Evolutionary conservation across 2,888 invertebrate species (phyloP).

Genomic region (Melolontha melolontha): DNA sequence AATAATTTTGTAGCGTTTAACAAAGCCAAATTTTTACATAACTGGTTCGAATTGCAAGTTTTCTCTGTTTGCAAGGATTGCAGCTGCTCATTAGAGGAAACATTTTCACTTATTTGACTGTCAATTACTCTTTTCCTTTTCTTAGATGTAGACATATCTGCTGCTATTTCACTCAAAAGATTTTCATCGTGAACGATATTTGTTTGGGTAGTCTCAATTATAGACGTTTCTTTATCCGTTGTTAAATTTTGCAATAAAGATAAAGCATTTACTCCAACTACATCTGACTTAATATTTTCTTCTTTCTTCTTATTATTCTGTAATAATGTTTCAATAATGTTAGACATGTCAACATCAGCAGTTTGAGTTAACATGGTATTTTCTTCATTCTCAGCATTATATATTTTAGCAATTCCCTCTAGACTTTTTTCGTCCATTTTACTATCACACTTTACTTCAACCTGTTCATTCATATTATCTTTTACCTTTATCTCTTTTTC

Average conservation of each 20-base stretch:
- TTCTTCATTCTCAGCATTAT: conserved; percentile 16
- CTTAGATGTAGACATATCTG: conserved; percentile 19
- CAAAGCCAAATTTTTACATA: conserved; percentile 58
- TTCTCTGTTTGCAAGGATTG: background rate
- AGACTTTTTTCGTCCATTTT: background rate
- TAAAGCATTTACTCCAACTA: conserved; percentile 25
- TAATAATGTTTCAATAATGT: conserved; percentile 12
- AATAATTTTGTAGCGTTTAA: conserved; percentile 55
- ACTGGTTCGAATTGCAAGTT: background rate
- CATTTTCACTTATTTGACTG: background rate
- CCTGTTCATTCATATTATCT: background rate
- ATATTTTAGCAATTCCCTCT: background rate
- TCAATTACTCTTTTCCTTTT: conserved; percentile 30
- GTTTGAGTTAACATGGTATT: background rate
- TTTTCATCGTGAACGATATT: background rate
- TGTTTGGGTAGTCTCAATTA: background rate
- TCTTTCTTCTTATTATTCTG: conserved; percentile 33
- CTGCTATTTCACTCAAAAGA: conserved; percentile 2
- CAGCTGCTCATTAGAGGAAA: no score
- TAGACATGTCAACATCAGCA: background rate
- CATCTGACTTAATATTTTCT: conserved; percentile 36
- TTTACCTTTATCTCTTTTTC: background rate
- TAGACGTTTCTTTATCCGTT: conserved; percentile 28
- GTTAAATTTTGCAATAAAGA: conserved; percentile 37
- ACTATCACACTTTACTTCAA: background rate